These are phyloP conservation scores for Darevskia mixta DNA, from an alignment of 2,797 vertebrate genomes.

Conservation along the genomic window DNA sequence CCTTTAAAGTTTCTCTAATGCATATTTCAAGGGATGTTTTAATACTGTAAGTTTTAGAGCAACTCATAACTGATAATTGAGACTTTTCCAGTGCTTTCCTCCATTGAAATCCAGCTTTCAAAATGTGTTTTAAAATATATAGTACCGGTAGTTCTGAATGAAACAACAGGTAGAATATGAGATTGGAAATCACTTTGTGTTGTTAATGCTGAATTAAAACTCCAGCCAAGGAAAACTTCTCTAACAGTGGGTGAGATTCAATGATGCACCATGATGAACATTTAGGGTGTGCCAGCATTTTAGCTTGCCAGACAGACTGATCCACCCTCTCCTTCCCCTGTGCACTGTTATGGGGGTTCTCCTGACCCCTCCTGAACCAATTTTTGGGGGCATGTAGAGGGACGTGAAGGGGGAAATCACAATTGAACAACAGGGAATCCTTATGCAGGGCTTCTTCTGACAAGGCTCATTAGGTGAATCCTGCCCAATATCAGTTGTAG, in stretches of 20 bases:
- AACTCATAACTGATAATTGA: constrained; percentile 75
- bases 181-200: constrained; percentile 69
- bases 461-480: no score
- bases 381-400: no score
- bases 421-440: no score
- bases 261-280: no score
- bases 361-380: no score
- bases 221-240: constrained; percentile 63
- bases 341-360: no score
- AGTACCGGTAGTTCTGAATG: constrained; percentile 67
- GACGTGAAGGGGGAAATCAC: no score
- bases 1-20: constrained; percentile 77
- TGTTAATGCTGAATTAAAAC: constrained; percentile 70
- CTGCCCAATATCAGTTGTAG: constrained; percentile 24
- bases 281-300: no score
- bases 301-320: no score
- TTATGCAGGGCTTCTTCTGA: no score
- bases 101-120: constrained; percentile 71
- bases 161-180: constrained; percentile 75
- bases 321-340: no score
- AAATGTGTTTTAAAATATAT: constrained; percentile 74
- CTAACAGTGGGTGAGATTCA: constrained; percentile 10
- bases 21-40: constrained; percentile 79
- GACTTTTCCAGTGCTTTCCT: constrained; percentile 73
- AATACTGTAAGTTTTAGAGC: constrained; percentile 77